Conservation (phyloP, 1,140 invertebrate species). For the Drosophila asahinai region DNA sequence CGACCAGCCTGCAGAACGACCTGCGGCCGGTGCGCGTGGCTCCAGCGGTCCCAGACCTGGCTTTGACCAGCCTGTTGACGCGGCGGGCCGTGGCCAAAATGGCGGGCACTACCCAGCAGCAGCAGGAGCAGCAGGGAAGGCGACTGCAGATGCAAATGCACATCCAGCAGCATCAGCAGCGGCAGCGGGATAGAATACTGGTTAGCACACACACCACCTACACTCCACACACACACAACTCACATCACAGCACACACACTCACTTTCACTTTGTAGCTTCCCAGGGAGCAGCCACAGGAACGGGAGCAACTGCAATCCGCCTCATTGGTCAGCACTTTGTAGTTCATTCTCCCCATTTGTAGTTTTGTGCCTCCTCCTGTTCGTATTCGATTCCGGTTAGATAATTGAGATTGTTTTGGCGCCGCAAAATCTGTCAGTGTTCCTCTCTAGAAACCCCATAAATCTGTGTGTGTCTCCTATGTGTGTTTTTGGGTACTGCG, state of each 20-base stretch:
- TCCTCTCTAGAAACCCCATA: constrained; percentile 4
- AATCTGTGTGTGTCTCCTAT: constrained; percentile 1
- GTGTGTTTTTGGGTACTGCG: neutral
- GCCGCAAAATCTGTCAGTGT: constrained; percentile 39
- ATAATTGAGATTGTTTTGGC: constrained; percentile 13
- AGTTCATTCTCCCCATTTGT: constrained; percentile 7
- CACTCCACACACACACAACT: too few relatives aligned
- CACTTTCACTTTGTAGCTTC: constrained; percentile 46
- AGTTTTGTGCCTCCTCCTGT: constrained; percentile 18
- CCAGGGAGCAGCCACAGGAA: neutral
- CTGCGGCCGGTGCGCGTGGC: constrained; percentile 66
- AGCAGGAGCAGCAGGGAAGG: constrained; percentile 42
- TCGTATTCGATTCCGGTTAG: constrained; percentile 16
- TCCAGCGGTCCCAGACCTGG: constrained; percentile 29
- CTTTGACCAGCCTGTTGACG: constrained; percentile 41
- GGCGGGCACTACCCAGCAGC: constrained; percentile 36
- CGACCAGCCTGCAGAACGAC: constrained; percentile 70
- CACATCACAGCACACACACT: neutral
- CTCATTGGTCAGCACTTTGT: constrained; percentile 33
- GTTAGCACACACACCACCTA: constrained; percentile 21
- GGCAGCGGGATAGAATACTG: constrained; percentile 55
- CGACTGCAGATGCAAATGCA: constrained; percentile 51
- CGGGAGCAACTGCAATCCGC: constrained; percentile 21
- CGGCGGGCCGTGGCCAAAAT: constrained; percentile 54
- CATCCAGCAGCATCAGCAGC: constrained; percentile 54